Evolutionary conservation across 2,888 invertebrate genomes (phyloP).

Genomic region (Eumerus sabulonum): DNA sequence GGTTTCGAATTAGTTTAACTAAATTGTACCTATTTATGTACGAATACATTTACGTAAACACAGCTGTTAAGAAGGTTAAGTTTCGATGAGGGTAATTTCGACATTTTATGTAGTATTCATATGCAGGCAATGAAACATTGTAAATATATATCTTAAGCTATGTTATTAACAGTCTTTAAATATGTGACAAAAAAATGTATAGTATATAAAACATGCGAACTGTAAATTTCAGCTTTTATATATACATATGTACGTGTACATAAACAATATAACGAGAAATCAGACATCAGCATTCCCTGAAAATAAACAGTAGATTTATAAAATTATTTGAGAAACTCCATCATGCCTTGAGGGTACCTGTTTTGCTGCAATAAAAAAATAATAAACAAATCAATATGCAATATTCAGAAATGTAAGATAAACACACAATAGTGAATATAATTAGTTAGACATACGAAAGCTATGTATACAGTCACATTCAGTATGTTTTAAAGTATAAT

Average conservation of each 20-base stretch:
- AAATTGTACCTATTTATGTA: too few relatives aligned
- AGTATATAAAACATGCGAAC: slow-evolving; percentile 6
- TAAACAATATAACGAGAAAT: too few relatives aligned
- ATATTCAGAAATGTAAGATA: slow-evolving; percentile 45
- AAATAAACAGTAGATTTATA: slow-evolving; percentile 48
- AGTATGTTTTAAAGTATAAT: too few relatives aligned
- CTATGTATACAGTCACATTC: too few relatives aligned
- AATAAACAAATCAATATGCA: slow-evolving; percentile 53
- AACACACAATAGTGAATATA: not conserved
- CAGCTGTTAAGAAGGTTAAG: too few relatives aligned
- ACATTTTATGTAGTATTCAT: too few relatives aligned
- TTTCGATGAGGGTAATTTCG: too few relatives aligned
- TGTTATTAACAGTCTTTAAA: slow-evolving; percentile 13
- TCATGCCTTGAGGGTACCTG: slow-evolving; percentile 70
- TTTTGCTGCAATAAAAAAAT: slow-evolving; percentile 58
- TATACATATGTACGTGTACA: slow-evolving; percentile 5
- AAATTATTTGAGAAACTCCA: slow-evolving; percentile 62
- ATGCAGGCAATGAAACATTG: too few relatives aligned
- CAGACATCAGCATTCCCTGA: slow-evolving; percentile 29
- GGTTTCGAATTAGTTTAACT: not conserved
- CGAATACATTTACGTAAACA: not conserved
- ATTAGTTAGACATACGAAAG: too few relatives aligned
- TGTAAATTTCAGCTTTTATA: too few relatives aligned
- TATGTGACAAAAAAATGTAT: too few relatives aligned
- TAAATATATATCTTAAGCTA: too few relatives aligned